Evolutionary conservation across 2,888 invertebrate genomes (phyloP).

Genomic region (Nezara viridula): DNA sequence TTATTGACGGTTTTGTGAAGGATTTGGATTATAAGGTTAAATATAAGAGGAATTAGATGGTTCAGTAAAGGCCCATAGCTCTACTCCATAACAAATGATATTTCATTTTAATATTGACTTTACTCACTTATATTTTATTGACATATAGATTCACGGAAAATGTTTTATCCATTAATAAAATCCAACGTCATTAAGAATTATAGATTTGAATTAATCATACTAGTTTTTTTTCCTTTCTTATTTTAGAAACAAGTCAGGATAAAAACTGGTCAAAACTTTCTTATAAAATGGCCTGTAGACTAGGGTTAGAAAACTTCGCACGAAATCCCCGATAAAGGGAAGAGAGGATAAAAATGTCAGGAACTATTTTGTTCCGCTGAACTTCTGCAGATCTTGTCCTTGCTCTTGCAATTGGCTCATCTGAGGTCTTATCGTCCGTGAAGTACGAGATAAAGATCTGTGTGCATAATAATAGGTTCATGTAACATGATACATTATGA

Average conservation of each 20-base stretch:
- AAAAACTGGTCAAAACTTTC: not conserved
- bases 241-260: constrained; percentile 16
- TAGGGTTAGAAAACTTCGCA: constrained; percentile 17
- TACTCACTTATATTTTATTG: too few relatives aligned
- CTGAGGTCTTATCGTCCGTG: not conserved
- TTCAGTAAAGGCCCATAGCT: too few relatives aligned
- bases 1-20: too few relatives aligned
- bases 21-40: too few relatives aligned
- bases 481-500: too few relatives aligned
- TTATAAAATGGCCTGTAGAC: constrained; percentile 35
- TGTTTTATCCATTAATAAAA: not conserved
- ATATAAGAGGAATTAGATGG: too few relatives aligned
- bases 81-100: too few relatives aligned
- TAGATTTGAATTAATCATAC: too few relatives aligned
- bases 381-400: not conserved
- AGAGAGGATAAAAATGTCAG: not conserved
- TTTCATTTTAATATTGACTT: too few relatives aligned
- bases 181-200: not conserved
- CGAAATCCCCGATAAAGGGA: constrained; percentile 17
- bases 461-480: too few relatives aligned
- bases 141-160: too few relatives aligned
- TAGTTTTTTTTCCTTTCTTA: not conserved
- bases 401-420: not conserved
- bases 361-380: not conserved
- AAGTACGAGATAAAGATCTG: not conserved